These are phyloP conservation scores for Hermodice carunculata DNA, from an alignment of 2,888 invertebrate genomes.

Conservation along the genomic window DNA sequence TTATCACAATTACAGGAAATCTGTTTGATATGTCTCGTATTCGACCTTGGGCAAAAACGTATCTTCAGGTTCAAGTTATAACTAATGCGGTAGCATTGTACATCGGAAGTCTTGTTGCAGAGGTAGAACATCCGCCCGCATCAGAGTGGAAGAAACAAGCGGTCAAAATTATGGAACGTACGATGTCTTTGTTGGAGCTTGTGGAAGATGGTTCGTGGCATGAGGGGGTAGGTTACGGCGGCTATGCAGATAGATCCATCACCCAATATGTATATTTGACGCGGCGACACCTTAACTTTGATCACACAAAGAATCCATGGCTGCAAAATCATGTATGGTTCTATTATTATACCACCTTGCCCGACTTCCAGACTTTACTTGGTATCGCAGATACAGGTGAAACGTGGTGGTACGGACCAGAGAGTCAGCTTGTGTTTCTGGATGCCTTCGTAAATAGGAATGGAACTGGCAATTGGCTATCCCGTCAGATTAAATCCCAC, in stretches of 20 bases:
- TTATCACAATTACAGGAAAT: background rate
- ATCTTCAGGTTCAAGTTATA: slow-evolving; percentile 16
- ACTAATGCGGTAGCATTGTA: slow-evolving; percentile 21
- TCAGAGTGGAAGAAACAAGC: slow-evolving; percentile 18
- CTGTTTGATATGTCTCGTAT: background rate
- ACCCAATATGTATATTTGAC: slow-evolving; percentile 18
- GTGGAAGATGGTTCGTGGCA: slow-evolving; percentile 16
- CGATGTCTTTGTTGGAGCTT: background rate
- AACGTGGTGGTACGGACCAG: slow-evolving; percentile 27
- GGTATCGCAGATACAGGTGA: slow-evolving; percentile 15
- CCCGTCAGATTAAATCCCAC: slow-evolving; percentile 12
- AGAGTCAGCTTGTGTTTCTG: slow-evolving; percentile 25
- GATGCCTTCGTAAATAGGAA: slow-evolving; percentile 14
- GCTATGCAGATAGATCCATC: slow-evolving; percentile 17
- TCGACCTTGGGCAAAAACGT: slow-evolving; percentile 7
- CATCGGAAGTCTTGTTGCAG: slow-evolving; percentile 14
- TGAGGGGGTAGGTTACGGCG: slow-evolving; percentile 21
- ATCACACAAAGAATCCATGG: slow-evolving; percentile 17
- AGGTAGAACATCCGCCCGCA: slow-evolving; percentile 1
- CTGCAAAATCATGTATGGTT: slow-evolving; percentile 19
- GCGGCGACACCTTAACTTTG: slow-evolving; percentile 12
- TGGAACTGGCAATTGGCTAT: slow-evolving; percentile 23
- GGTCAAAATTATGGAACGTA: slow-evolving; percentile 2
- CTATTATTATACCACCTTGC: slow-evolving; percentile 19
- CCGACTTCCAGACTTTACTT: slow-evolving; percentile 6